Conservation (phyloP, 1,140 invertebrate species). For the Hypsibius dujardini region DNA sequence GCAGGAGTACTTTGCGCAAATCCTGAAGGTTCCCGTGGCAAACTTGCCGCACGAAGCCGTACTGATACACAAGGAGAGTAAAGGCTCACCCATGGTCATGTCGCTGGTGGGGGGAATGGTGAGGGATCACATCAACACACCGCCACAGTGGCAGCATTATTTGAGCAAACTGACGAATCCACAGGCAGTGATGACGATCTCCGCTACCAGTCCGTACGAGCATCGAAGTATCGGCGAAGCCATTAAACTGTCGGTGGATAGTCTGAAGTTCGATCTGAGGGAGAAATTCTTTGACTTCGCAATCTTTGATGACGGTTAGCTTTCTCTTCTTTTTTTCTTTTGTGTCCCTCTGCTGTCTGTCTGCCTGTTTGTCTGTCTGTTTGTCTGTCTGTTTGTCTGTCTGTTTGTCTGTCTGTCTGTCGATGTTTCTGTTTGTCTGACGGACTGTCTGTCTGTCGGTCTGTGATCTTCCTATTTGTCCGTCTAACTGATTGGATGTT, state of each 20-base stretch:
- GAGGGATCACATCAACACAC: neutral
- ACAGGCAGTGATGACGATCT: neutral
- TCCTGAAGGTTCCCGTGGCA: neutral
- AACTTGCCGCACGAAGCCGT: neutral
- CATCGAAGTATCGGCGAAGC: neutral
- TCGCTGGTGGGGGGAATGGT: conserved; percentile 2
- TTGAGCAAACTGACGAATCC: neutral
- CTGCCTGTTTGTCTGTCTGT: no score
- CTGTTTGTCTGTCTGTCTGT: no score
- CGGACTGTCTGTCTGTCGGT: neutral
- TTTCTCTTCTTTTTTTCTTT: neutral
- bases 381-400: no score
- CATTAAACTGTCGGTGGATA: neutral
- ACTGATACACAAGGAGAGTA: neutral
- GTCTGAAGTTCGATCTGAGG: neutral
- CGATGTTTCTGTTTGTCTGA: neutral
- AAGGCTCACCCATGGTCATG: neutral
- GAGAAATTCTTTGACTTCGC: conserved; percentile 16
- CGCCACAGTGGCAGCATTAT: neutral
- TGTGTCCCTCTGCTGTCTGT: no score
- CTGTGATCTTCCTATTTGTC: no score
- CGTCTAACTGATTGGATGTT: no score
- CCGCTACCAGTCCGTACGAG: neutral
- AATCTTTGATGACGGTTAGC: conserved; percentile 8
- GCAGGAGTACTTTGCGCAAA: neutral